A percentile compares a stretch with the other conserved stretches of the same genome.
These are phyloP conservation scores for Pherbina coryleti DNA, from an alignment of 2,888 invertebrate genomes.

Conservation along the genomic window DNA sequence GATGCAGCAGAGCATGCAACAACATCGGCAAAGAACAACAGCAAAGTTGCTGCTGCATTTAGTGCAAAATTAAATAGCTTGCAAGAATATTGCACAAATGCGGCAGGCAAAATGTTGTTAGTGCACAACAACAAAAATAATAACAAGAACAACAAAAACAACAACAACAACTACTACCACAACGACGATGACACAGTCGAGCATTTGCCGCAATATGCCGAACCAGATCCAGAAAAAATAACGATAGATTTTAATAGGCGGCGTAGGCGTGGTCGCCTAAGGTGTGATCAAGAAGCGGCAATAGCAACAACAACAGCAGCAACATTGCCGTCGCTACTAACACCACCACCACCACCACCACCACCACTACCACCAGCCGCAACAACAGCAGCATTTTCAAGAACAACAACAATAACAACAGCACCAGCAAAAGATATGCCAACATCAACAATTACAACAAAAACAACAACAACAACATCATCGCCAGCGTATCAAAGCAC, in stretches of 20 bases:
- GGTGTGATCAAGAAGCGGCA: constrained; percentile 49
- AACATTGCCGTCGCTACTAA: background rate
- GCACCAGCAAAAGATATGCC: background rate
- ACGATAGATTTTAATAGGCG: constrained; percentile 67
- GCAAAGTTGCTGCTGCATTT: background rate
- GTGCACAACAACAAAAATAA: constrained; percentile 30
- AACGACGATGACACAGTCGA: constrained; percentile 32
- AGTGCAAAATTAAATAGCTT: background rate
- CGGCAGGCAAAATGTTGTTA: constrained; percentile 47
- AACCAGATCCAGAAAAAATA: constrained; percentile 44
- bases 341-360: background rate
- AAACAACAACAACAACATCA: background rate
- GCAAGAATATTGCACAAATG: background rate
- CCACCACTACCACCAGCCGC: no score
- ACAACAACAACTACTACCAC: constrained; percentile 24
- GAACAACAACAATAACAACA: constrained; percentile 20
- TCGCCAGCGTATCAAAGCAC: no score
- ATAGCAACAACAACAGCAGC: constrained; percentile 41
- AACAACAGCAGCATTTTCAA: background rate
- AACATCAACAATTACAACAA: background rate
- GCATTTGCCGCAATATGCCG: constrained; percentile 31
- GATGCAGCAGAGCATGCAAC: no score
- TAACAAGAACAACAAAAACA: background rate
- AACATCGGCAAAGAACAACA: no score
- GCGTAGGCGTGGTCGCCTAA: constrained; percentile 68